Evolutionary conservation across 2,888 invertebrate genomes (phyloP).

Genomic region (Euplexia lucipara): DNA sequence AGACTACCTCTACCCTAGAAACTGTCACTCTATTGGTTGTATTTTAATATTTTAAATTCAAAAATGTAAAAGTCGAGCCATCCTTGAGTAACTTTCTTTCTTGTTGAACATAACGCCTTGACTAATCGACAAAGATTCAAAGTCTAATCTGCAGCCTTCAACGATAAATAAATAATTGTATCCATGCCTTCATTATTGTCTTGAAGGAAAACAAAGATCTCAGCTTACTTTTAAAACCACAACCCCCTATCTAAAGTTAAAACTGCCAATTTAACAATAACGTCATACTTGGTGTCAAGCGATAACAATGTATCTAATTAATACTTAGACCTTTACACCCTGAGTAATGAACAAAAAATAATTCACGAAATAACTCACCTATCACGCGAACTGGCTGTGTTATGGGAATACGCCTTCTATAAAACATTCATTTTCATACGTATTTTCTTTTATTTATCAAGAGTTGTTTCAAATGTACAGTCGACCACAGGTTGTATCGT

Average conservation of each 20-base stretch:
- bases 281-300: constrained; percentile 12
- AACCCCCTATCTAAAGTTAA: background rate
- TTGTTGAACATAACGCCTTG: too few relatives aligned
- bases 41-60: too few relatives aligned
- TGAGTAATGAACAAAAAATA: constrained; percentile 55
- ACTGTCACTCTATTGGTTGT: too few relatives aligned
- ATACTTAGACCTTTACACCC: constrained; percentile 30
- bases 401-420: constrained; percentile 12
- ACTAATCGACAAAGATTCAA: too few relatives aligned
- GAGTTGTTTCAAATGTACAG: background rate
- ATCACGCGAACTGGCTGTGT: constrained; percentile 47
- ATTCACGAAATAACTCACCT: constrained; percentile 49
- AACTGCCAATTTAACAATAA: background rate
- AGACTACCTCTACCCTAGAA: too few relatives aligned
- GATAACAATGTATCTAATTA: constrained; percentile 42
- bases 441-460: constrained; percentile 27
- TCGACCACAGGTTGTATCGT: too few relatives aligned
- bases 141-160: too few relatives aligned
- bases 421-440: constrained; percentile 21
- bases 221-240: background rate
- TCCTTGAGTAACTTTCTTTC: too few relatives aligned
- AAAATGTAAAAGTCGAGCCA: too few relatives aligned
- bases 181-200: too few relatives aligned
- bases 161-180: too few relatives aligned
- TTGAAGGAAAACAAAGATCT: too few relatives aligned